Percentiles rank a stretch among this genome's conserved stretches.
Conservation (phyloP, 2,888 invertebrate species). For the Rhodophaea formosa region DNA sequence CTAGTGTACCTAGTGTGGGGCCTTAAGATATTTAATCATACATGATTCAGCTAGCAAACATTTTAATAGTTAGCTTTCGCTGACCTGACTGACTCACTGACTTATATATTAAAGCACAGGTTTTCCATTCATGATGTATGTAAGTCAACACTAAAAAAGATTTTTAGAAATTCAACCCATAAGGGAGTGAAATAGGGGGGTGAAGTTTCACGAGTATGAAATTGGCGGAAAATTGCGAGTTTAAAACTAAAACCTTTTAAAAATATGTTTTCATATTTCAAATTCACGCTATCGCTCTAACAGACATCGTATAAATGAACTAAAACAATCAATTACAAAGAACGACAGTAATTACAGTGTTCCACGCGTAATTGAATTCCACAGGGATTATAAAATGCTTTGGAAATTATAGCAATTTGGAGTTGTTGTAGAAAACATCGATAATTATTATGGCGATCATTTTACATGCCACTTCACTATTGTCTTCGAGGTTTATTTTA, state of each 20-base stretch:
- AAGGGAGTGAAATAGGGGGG: no score
- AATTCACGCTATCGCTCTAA: not conserved
- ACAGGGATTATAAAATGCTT: constrained; percentile 3
- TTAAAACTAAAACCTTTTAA: not conserved
- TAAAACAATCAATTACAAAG: constrained; percentile 4
- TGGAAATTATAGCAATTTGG: constrained; percentile 4
- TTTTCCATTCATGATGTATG: no score
- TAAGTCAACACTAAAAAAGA: no score
- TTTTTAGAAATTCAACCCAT: no score
- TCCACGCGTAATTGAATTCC: not conserved
- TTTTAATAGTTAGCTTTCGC: no score
- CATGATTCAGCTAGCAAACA: no score
- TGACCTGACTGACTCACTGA: no score
- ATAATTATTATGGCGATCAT: not conserved
- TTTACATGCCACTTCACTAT: not conserved
- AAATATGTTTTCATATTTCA: not conserved
- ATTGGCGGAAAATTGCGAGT: not conserved
- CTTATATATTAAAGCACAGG: no score
- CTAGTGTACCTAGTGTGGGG: no score
- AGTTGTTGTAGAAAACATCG: not conserved
- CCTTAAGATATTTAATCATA: no score
- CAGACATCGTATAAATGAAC: not conserved
- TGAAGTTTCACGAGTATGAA: no score
- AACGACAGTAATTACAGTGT: constrained; percentile 9
- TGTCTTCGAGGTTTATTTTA: not conserved